phyloP scores from a whole-genome alignment of 2,888 invertebrate genomes.

The Dryobota labecula region DNA sequence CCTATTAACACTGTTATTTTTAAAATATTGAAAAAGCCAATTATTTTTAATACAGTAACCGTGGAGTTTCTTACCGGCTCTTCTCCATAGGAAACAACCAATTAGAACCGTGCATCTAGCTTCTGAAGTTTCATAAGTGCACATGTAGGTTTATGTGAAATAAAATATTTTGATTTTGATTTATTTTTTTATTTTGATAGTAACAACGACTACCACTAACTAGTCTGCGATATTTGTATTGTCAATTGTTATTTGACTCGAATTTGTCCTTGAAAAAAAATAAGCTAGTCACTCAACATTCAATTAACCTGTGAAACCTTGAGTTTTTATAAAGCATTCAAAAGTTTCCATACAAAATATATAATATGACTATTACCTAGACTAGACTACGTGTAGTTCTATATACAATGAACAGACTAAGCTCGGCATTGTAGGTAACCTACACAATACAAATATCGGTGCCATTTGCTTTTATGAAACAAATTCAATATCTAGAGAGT shows the following conservation, averaged over 20 bases:
- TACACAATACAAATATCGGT: constrained; percentile 42
- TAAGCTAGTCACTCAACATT: constrained; percentile 18
- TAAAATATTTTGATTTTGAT: too few species aligned
- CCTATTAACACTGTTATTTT: too few species aligned
- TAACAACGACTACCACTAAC: too few species aligned
- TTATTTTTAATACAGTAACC: too few species aligned
- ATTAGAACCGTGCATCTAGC: too few species aligned
- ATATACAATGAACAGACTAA: constrained; percentile 14
- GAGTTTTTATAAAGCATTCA: constrained; percentile 1
- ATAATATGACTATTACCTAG: constrained; percentile 4
- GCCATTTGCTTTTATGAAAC: constrained; percentile 44
- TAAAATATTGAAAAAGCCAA: too few species aligned
- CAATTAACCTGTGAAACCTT: constrained; percentile 20
- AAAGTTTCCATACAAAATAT: constrained; percentile 21
- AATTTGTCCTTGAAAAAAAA: constrained; percentile 14
- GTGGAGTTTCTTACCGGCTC: too few species aligned
- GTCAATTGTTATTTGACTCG: constrained; percentile 3
- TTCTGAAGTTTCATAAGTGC: too few species aligned
- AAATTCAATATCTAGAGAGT: constrained; percentile 41
- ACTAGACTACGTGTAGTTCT: neutral
- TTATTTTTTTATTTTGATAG: too few species aligned
- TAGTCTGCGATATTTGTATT: neutral
- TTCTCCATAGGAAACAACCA: too few species aligned
- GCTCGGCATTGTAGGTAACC: constrained; percentile 19
- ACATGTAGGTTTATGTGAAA: too few species aligned